Base-by-base conservation (phyloP, 1,140 invertebrate genomes). In the Acromyrmex charruanus region DNA sequence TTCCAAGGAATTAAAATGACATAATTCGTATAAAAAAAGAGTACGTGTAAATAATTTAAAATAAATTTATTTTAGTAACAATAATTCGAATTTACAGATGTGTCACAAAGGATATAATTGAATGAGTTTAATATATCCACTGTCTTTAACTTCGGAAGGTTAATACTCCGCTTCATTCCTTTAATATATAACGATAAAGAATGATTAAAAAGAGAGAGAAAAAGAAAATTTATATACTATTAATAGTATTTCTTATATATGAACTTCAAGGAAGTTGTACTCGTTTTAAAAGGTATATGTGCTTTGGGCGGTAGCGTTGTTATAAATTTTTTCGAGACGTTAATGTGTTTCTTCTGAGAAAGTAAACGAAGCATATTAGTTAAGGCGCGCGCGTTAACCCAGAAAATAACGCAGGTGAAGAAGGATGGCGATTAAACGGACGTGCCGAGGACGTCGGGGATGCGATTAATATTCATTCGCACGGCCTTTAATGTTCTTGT, bases 401-500 rank as follows among this genome's bases (percentile, higher is more conserved):
- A 31, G n/a, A 55, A 66, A 80, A 68, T 66, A 31, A 35, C 12
- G 31, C 31, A 14, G n/a, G 49, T 28, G 28, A 16, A 68, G 44
- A 68, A 80, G 14, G 2, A 53, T 21, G 28, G 28, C 12, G 77
- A 69, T 55, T 55, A 69, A 58, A 69, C 0, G 6, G 31, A 77
- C 14, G 14, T 4, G 49, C 39, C 9, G 39, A 7, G 39, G 9
- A 44, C 55, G 31, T 12, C 35, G 35, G 28, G 12, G 35, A 69
- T 69, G 66, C 79, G 16, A 71, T 71, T 71, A 71, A 81, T 71
- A 81, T 58, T 39, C 25, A 71, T 81, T 71, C 12, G 9, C 21
- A n/a, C 12, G 2, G 18, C 12, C 55, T 44, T 68, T 69, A 39
- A 81, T 25, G 21, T 2, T 4, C 1, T 25, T 58, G 18, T 79